These are phyloP conservation scores for Hapalemur alaotrensis DNA, from an alignment of 2,797 vertebrate genomes.

Conservation along the genomic window DNA sequence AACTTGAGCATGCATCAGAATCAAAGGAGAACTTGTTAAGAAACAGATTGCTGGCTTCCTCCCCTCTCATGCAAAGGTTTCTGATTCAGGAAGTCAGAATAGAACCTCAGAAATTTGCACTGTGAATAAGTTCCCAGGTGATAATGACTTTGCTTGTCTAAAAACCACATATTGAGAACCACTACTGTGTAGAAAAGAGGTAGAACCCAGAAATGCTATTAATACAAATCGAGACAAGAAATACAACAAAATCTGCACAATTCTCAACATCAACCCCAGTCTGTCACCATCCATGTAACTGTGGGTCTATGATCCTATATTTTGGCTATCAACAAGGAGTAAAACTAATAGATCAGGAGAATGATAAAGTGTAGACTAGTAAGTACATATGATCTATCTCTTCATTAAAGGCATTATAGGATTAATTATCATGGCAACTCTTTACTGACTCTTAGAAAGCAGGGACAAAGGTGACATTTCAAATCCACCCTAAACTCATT, in stretches of 20 bases:
- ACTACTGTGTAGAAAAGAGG: neutral
- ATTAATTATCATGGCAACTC: conserved; percentile 4
- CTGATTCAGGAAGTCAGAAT: neutral
- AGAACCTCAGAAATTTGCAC: neutral
- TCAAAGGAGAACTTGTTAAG: neutral
- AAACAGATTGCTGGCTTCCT: neutral
- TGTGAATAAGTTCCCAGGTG: neutral
- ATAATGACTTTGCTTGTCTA: neutral
- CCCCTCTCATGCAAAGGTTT: neutral
- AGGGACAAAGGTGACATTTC: neutral
- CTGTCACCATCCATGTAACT: neutral
- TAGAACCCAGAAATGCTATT: neutral
- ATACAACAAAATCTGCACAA: neutral
- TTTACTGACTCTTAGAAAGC: neutral
- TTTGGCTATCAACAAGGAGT: neutral
- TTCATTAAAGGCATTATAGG: neutral
- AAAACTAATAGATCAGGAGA: neutral
- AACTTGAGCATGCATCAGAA: neutral
- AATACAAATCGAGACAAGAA: neutral
- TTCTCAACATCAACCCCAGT: neutral
- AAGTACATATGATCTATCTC: neutral
- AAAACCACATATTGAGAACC: neutral
- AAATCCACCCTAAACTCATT: neutral
- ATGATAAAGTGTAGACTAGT: neutral
- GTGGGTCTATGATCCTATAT: neutral